Conservation (phyloP, 1,140 invertebrate species). For the Nasonia vitripennis region DNA sequence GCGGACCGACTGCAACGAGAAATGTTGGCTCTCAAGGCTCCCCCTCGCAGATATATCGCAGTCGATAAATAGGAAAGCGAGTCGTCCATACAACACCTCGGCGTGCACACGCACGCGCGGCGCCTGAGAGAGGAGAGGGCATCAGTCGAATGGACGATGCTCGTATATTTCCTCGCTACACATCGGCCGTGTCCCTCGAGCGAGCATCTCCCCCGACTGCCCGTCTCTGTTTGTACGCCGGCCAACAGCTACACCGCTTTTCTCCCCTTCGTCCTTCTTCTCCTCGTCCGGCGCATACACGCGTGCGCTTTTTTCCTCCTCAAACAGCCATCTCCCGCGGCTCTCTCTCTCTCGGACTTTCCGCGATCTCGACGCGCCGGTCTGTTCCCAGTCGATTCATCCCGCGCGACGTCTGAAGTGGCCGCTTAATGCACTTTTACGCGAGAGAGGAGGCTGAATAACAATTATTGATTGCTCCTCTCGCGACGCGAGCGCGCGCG, state of each 20-base stretch:
- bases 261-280: not conserved
- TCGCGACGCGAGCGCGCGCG: too few species aligned
- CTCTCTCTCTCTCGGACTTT: not conserved
- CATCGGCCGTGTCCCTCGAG: not conserved
- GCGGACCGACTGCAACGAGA: conserved; percentile 23
- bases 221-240: not conserved
- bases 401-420: not conserved
- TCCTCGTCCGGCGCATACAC: not conserved
- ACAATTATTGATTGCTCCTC: too few species aligned
- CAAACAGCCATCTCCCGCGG: too few species aligned
- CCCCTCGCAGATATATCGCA: conserved; percentile 29
- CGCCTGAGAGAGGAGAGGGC: not conserved
- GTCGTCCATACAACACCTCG: conserved; percentile 30
- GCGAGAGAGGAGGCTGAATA: too few species aligned
- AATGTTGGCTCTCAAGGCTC: conserved; percentile 36
- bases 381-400: conserved; percentile 32
- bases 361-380: conserved; percentile 7
- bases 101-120: not conserved
- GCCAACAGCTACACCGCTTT: not conserved
- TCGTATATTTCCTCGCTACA: conserved; percentile 32
- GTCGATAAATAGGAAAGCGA: conserved; percentile 47
- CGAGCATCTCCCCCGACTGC: not conserved
- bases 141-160: conserved; percentile 41
- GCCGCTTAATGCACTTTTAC: not conserved
- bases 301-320: not conserved